A percentile compares a stretch with the other conserved stretches of the same genome.
Evolutionary conservation across 2,113 vertebrate species (phyloP).

Genomic region (Corvus cornix): DNA sequence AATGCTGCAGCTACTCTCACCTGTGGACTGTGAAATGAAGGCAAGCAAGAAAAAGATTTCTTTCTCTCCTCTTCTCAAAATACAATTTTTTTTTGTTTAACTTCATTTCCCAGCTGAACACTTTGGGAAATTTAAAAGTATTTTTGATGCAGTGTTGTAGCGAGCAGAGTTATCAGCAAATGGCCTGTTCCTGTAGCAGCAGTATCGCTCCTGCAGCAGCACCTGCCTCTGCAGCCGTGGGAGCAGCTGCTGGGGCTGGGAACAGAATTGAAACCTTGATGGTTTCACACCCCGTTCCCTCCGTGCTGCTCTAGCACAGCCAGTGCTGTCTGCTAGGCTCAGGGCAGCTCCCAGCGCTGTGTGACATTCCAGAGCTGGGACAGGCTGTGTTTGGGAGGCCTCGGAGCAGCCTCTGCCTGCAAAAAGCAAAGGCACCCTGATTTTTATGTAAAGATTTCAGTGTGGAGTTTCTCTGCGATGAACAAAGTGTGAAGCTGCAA

Average conservation of each 20-base stretch:
- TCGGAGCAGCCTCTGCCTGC: neutral
- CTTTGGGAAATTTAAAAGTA: conserved; percentile 58
- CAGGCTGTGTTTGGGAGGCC: too few species aligned
- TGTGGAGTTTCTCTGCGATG: neutral
- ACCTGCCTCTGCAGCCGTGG: conserved; percentile 55
- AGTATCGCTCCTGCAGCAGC: conserved; percentile 24
- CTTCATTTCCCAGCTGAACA: conserved; percentile 62
- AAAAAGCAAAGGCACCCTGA: neutral
- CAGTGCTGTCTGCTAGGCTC: neutral
- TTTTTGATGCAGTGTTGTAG: conserved; percentile 37
- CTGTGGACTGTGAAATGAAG: neutral
- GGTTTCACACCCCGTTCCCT: neutral
- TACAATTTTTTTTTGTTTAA: neutral
- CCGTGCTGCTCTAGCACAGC: neutral
- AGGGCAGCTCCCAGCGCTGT: neutral
- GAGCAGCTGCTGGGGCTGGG: conserved; percentile 63
- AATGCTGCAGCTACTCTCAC: neutral
- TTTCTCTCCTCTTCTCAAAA: neutral
- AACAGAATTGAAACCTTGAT: conserved; percentile 49
- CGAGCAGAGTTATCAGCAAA: conserved; percentile 49
- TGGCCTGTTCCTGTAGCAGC: conserved; percentile 42
- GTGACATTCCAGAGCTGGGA: neutral
- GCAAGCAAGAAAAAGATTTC: neutral
- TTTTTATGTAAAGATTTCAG: fast-evolving
- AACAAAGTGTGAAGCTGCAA: neutral